Evolutionary conservation across 2,888 invertebrate species (phyloP), one percentile per base, ranked within the genome.

Genomic region (Drosophila paracracens): DNA sequence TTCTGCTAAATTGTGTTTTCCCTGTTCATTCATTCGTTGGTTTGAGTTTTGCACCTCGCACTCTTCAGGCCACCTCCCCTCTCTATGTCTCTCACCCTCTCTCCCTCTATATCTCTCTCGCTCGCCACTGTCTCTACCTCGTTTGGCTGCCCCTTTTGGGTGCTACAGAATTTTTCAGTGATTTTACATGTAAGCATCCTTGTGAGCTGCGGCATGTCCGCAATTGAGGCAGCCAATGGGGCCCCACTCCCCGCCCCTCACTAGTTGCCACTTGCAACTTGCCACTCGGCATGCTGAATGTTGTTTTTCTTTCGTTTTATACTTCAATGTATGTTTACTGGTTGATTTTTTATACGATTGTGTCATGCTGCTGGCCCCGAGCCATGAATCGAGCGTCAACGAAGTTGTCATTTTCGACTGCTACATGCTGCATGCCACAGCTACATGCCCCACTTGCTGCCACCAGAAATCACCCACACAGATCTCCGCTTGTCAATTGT

Each of bases 161-260:
- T 40, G 59, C 70, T 74, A 59, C 77, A 74, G 80, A 73, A 86
- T 83, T 85, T 89, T 87, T 81, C 85, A 85, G 78, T 91, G 92
- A 91, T 91, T 92, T 91, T 83, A 83, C 90, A 89, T 91, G 91
- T 91, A 92, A 92, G 91, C 87, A 87, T 89, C 82, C 91, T 90
- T 85, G 91, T 90, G 91, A 92, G 91, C 82, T 88, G 84, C 77
- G 90, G 83, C 88, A 88, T 91, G 92, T 92, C 91, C 90, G 83
- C 91, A 91, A 89, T 92, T 89, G 92, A 89, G 68, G 88, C 89
- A 86, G 74, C 80, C 77, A 82, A 68, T 67, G 53, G 57, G 13
- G 0, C 18, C 27, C 25, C 13, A 13, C 35, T 11, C 4, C 33
- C 18, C 33, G 25, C 13, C 27, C 38, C 61, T 31, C 8, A 21